phyloP scores from a whole-genome alignment of 2,888 invertebrate genomes.

The Branchinecta sandiegonensis region DNA sequence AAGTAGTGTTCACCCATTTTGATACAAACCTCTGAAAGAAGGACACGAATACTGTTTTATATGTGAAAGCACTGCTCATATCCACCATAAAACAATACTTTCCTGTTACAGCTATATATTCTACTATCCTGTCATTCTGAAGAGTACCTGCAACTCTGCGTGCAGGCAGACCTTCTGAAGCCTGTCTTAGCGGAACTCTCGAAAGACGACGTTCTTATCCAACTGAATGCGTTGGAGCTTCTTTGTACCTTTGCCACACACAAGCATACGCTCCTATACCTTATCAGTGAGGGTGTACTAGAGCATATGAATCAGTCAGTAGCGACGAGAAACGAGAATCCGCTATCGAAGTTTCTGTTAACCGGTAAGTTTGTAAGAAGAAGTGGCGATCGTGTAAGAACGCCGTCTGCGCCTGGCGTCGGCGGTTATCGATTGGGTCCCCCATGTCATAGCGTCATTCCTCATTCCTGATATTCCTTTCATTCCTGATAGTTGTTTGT shows the following conservation, averaged over 20 bases:
- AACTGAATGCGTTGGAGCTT: slow-evolving; percentile 64
- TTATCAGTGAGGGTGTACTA: slow-evolving; percentile 52
- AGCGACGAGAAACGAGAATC: neutral
- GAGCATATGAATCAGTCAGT: slow-evolving; percentile 28
- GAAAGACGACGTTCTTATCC: slow-evolving; percentile 55
- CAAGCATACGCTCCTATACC: slow-evolving; percentile 55
- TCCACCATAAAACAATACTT: neutral
- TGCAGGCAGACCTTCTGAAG: slow-evolving; percentile 47
- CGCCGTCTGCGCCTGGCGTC: no score
- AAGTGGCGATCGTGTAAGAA: no score
- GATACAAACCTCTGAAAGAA: no score
- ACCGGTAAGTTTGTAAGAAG: neutral
- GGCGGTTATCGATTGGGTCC: no score
- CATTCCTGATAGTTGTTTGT: no score
- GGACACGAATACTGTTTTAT: no score
- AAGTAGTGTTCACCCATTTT: no score
- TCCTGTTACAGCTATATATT: slow-evolving; percentile 40
- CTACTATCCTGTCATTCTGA: slow-evolving; percentile 41
- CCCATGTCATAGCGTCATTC: no score
- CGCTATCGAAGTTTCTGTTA: neutral
- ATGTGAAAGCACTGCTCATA: no score
- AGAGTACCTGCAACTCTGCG: slow-evolving; percentile 44
- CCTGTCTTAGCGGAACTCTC: slow-evolving; percentile 51
- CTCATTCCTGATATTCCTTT: no score
- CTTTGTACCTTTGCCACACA: slow-evolving; percentile 53